These are phyloP conservation scores for Tyto alba DNA, from an alignment of 2,113 vertebrate genomes.

Conservation along the genomic window DNA sequence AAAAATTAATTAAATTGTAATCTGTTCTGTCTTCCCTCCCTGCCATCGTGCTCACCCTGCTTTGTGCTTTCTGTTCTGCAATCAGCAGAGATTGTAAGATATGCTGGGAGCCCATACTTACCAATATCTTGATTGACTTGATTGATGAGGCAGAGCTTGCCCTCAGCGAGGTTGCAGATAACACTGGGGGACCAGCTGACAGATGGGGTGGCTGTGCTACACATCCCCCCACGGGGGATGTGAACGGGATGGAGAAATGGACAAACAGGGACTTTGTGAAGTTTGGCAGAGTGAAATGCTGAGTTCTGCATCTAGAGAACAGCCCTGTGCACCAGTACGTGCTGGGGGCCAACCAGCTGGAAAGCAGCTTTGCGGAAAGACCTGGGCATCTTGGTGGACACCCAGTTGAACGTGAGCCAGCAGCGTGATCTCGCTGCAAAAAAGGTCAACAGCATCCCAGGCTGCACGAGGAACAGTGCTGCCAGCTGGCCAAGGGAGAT, in stretches of 20 bases:
- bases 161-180: background rate
- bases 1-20: background rate
- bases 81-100: background rate
- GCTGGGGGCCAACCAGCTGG: background rate
- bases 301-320: background rate
- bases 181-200: fast-evolving
- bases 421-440: background rate
- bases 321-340: background rate
- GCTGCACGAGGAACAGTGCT: background rate
- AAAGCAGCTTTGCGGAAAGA: background rate
- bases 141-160: background rate
- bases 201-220: background rate
- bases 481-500: background rate
- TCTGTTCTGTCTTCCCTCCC: background rate
- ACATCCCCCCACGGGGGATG: no score
- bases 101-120: background rate
- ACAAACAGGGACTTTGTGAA: background rate
- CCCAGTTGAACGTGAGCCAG: background rate
- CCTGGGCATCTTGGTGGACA: background rate
- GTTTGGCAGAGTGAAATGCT: background rate
- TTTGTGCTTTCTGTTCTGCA: background rate
- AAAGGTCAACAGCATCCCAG: background rate
- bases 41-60: background rate
- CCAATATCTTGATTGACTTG: background rate
- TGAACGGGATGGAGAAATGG: background rate